Conservation (phyloP, 2,888 invertebrate species). For the Rhamphomyia laevipes region DNA sequence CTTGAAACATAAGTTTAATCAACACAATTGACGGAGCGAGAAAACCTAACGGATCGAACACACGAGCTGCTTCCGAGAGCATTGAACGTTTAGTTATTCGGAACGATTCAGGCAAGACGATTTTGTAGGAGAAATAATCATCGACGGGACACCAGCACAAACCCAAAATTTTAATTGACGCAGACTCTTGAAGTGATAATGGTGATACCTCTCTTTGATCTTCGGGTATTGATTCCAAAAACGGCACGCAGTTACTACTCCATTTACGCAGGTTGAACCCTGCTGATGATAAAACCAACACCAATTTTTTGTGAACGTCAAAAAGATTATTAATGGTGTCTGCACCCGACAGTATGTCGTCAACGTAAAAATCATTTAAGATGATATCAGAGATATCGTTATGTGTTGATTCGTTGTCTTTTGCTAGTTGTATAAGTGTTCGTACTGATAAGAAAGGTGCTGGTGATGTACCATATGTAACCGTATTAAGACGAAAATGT, state of each 20-base stretch:
- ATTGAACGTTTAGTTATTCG: background rate
- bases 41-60: background rate
- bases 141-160: no score
- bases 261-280: conserved; percentile 1
- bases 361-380: conserved; percentile 13
- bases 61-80: background rate
- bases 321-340: background rate
- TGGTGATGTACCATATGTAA: conserved; percentile 12
- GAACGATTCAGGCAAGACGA: background rate
- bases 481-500: conserved; percentile 13
- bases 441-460: conserved; percentile 13
- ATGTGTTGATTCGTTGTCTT: conserved; percentile 7
- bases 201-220: no score
- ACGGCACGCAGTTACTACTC: conserved; percentile 5
- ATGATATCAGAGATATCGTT: conserved; percentile 10
- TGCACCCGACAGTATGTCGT: conserved; percentile 12
- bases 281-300: no score
- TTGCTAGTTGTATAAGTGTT: conserved; percentile 10
- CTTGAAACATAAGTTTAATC: background rate
- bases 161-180: no score
- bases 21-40: background rate
- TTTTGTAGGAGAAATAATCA: no score
- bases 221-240: no score
- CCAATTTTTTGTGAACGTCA: no score
- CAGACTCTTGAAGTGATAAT: no score